Conservation (phyloP, 2,888 invertebrate species). For the Hemithea aestivaria region DNA sequence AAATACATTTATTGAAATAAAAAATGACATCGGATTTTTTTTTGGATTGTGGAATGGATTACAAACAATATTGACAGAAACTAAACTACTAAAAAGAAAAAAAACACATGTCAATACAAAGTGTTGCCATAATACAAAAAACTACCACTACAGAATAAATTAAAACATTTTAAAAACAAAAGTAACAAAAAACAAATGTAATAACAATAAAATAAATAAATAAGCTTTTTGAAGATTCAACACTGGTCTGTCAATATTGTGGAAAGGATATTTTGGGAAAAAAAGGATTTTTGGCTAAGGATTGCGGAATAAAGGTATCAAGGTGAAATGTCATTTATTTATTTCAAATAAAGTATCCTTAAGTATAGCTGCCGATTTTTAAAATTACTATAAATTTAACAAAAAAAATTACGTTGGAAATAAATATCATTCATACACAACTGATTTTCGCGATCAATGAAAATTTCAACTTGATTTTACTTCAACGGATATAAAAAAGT, state of each 20-base stretch:
- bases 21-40: constrained; percentile 70
- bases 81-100: constrained; percentile 64
- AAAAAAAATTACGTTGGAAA: constrained; percentile 50
- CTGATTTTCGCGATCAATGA: constrained; percentile 36
- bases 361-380: constrained; percentile 73
- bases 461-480: constrained; percentile 25
- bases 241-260: constrained; percentile 80
- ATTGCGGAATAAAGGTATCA: constrained; percentile 12
- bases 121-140: constrained; percentile 54
- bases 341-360: constrained; percentile 71
- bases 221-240: constrained; percentile 70
- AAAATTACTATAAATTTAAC: constrained; percentile 66
- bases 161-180: constrained; percentile 71
- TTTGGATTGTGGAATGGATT: constrained; percentile 65
- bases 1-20: constrained; percentile 78
- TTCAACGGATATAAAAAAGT: constrained; percentile 18
- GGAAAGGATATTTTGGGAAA: constrained; percentile 31
- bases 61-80: constrained; percentile 77
- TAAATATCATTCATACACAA: constrained; percentile 64
- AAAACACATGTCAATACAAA: constrained; percentile 59
- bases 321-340: constrained; percentile 67
- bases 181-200: constrained; percentile 69
- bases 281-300: constrained; percentile 23
- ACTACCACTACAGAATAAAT: constrained; percentile 72
- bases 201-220: constrained; percentile 73